Conservation (phyloP, 1,140 invertebrate species). For the Cyrtorhinus lividipennis region DNA sequence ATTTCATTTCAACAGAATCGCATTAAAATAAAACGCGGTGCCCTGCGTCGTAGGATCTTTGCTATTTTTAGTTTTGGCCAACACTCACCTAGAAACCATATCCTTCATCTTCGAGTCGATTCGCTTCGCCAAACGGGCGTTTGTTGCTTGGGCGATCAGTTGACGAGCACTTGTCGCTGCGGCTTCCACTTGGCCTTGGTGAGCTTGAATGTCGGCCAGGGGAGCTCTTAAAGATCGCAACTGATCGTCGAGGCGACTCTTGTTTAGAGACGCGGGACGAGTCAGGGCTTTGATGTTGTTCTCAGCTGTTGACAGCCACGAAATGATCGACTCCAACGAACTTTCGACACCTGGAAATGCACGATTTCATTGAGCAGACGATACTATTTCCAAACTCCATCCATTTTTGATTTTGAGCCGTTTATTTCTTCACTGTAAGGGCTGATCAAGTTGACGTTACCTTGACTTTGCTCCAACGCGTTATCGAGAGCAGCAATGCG, state of each 20-base stretch:
- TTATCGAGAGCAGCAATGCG: conserved; percentile 75
- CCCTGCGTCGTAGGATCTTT: not conserved
- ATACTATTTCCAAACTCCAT: no score
- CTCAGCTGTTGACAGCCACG: conserved; percentile 74
- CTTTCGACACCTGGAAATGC: conserved; percentile 62
- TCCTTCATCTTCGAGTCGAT: conserved; percentile 77
- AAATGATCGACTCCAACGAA: conserved; percentile 67
- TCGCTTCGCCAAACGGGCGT: conserved; percentile 73
- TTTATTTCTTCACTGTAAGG: no score
- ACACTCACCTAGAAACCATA: conserved; percentile 41
- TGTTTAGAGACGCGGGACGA: conserved; percentile 71
- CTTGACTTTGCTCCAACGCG: conserved; percentile 80
- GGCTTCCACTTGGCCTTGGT: conserved; percentile 67
- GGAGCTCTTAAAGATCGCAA: conserved; percentile 64
- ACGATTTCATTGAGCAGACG: no score
- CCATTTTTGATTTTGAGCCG: no score
- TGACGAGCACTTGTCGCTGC: conserved; percentile 64
- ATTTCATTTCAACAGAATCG: no score
- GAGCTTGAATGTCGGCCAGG: conserved; percentile 68
- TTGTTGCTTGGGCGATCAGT: conserved; percentile 63
- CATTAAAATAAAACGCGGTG: not conserved
- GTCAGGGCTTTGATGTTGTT: conserved; percentile 63
- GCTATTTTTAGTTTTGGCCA: not conserved
- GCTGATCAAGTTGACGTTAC: no score
- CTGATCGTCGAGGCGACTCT: conserved; percentile 81